Conservation (phyloP, 23 tunicate species). For the Trididemnum nubilum region DNA sequence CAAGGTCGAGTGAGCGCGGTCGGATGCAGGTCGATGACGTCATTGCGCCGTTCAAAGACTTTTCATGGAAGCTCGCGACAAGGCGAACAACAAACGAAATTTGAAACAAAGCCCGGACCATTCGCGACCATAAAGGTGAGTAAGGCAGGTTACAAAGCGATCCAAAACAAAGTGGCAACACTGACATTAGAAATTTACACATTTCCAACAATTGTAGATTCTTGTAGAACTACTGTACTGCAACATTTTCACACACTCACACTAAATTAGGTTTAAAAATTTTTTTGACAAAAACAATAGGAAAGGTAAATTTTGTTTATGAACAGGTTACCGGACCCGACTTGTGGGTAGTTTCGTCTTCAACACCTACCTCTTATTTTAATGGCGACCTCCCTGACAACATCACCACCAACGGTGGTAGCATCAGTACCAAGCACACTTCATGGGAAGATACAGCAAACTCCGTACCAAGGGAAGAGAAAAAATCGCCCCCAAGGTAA, state of each 20-base stretch:
- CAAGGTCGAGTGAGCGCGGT: slow-evolving; percentile 19
- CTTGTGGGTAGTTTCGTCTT: slow-evolving; percentile 84
- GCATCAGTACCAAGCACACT: not conserved
- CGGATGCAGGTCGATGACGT: slow-evolving; percentile 49
- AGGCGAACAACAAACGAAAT: not conserved
- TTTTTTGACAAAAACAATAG: too few species aligned
- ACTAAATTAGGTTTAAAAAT: too few species aligned
- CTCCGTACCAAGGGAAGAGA: slow-evolving; percentile 78
- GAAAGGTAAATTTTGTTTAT: too few species aligned
- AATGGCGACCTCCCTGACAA: slow-evolving; percentile 29
- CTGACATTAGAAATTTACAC: too few species aligned
- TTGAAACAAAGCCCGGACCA: slow-evolving; percentile 69
- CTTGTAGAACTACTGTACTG: too few species aligned
- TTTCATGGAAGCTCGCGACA: slow-evolving; percentile 21
- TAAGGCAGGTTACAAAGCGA: slow-evolving; percentile 46
- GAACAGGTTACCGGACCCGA: slow-evolving; percentile 56
- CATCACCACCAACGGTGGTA: not conserved
- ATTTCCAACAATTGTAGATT: too few species aligned
- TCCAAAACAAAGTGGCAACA: too few species aligned
- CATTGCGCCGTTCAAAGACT: slow-evolving; percentile 47
- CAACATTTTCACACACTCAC: too few species aligned
- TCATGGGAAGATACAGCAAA: slow-evolving; percentile 84
- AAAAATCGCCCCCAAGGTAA: slow-evolving; percentile 73
- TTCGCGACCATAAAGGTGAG: slow-evolving; percentile 72
- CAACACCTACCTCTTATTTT: slow-evolving; percentile 77